Evolutionary conservation across 2,888 invertebrate species (phyloP), one percentile per base, ranked within the genome.

Genomic region (Apotomis capreana): DNA sequence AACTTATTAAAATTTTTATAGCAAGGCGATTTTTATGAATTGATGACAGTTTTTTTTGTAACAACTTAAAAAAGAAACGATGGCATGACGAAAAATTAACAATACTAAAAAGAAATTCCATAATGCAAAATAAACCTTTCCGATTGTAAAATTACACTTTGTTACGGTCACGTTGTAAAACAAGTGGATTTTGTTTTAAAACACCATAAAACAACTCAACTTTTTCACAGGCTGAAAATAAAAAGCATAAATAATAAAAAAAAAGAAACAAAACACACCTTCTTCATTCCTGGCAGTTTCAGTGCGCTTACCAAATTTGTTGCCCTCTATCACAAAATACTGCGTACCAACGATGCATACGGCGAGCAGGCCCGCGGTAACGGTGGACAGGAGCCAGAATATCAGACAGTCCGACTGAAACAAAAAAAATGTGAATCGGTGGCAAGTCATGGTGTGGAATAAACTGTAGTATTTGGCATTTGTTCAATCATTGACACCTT

Each of bases 251-350:
- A 78, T 74, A 78, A 6, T 40, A 78, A 78, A 79, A 79, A 77
- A 81, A 81, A 83, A 82, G 83, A 85, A 81, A 81, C 81, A 83
- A 81, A 83, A 92, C 92, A 87, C 89, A 92, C 92, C 92, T 92
- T 91, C 91, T 71, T 88, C 89, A 83, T 92, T 92, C 80, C 89
- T 89, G 86, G 83, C 78, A 76, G 83, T 83, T 70, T 80, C 78
- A 74, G 87, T 87, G 79, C 85, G 85, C 85, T 96, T 94, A 81
- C 95, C 95, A 78, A 95, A 90, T 89, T 95, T 95, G 81, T 90
- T 93, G 69, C 95, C 95, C 84, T 96, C 95, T 74, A 94, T 91
- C 68, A 95, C 94, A 86, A 96, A 96, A 86, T 95, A 95, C 78
- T 94, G 94, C 86, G 95, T 95, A 74, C 96, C 95, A 77, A 95